Evolutionary conservation across 2,797 vertebrate genomes (phyloP).

Genomic region (Sebastes baramenuke): DNA sequence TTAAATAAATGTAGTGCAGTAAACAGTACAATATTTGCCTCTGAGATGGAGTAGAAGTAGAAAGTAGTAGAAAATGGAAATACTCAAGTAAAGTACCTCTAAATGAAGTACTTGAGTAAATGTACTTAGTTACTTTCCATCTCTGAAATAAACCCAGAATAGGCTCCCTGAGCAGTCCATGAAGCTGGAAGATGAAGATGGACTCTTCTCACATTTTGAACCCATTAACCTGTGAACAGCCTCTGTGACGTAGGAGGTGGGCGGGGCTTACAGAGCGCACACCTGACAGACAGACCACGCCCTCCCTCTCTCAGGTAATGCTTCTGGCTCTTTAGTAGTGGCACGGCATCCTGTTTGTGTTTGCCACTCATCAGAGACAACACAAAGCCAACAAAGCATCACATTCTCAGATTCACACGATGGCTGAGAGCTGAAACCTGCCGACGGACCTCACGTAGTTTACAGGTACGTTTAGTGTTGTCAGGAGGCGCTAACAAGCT

Average conservation of each 20-base stretch:
- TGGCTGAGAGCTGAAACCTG: slow-evolving; percentile 40
- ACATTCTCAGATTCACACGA: background rate
- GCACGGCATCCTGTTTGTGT: background rate
- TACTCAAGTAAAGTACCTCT: too few species aligned
- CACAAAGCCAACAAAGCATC: background rate
- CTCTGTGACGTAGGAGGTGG: background rate
- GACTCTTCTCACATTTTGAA: background rate
- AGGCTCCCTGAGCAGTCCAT: accelerated
- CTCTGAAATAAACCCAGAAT: too few species aligned
- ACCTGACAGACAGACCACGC: slow-evolving; percentile 54
- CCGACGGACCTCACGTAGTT: background rate
- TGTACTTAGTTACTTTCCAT: background rate
- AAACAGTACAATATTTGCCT: too few species aligned
- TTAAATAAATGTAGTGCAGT: too few species aligned
- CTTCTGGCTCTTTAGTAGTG: background rate
- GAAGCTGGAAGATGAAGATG: too few species aligned
- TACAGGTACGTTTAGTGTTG: slow-evolving; percentile 26
- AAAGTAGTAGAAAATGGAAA: too few species aligned
- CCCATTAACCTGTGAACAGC: background rate
- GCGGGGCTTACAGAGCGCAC: slow-evolving; percentile 11
- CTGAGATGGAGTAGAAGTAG: too few species aligned
- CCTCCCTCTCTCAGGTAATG: background rate
- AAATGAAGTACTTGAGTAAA: background rate
- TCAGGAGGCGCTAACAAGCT: background rate
- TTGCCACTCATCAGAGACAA: background rate